A percentile compares a stretch with the other conserved stretches of the same genome.
These are phyloP conservation scores for Papilio dardanus DNA, from an alignment of 1,140 invertebrate genomes.

Conservation along the genomic window DNA sequence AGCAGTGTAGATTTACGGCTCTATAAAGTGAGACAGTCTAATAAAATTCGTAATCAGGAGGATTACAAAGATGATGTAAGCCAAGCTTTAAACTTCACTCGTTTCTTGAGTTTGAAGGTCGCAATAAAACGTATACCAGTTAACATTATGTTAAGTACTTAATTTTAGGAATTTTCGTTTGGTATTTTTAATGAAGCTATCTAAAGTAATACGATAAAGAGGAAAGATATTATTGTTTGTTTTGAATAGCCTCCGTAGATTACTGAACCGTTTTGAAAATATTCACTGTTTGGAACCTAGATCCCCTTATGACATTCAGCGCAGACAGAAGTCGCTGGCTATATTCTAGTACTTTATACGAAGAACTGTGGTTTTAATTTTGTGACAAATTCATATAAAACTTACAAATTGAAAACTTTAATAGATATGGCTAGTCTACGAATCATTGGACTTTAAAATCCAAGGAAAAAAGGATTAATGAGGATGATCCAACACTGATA, in stretches of 20 bases:
- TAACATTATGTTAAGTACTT: neutral
- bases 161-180: neutral
- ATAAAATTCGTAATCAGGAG: constrained; percentile 16
- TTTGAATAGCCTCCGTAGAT: too few species aligned
- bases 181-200: neutral
- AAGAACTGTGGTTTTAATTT: neutral
- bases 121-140: neutral
- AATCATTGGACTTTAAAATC: neutral
- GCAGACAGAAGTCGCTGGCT: too few species aligned
- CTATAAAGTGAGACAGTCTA: constrained; percentile 8
- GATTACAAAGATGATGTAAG: constrained; percentile 14
- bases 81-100: constrained; percentile 4
- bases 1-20: constrained; percentile 10
- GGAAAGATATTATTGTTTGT: too few species aligned
- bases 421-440: neutral
- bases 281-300: too few species aligned
- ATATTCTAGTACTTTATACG: too few species aligned
- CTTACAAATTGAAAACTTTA: neutral
- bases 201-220: too few species aligned
- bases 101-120: constrained; percentile 11
- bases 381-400: neutral
- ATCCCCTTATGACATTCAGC: too few species aligned
- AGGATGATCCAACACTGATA: constrained; percentile 8
- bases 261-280: too few species aligned
- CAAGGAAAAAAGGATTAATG: constrained; percentile 23